Percentiles rank a stretch among this genome's conserved stretches.
These are phyloP conservation scores for Anguilla pacifica DNA, from an alignment of 2,797 vertebrate species.

Conservation along the genomic window DNA sequence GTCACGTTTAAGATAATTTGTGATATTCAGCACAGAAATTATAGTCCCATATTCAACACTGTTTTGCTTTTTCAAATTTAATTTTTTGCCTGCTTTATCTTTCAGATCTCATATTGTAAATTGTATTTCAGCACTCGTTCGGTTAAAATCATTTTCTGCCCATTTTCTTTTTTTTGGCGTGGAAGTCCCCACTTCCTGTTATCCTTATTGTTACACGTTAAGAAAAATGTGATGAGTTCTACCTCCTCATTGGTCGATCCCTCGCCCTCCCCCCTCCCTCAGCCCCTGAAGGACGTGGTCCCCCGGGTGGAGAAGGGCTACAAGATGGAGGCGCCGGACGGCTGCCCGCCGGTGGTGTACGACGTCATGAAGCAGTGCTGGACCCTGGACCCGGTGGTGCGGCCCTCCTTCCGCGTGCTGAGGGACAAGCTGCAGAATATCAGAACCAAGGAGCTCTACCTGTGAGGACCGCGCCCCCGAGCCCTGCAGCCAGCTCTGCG, in stretches of 20 bases:
- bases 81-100: no score
- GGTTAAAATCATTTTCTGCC: no score
- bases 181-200: no score
- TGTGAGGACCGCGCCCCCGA: conserved; percentile 69
- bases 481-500: neutral
- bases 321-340: conserved; percentile 95
- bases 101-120: no score
- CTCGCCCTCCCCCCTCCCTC: neutral
- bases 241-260: no score
- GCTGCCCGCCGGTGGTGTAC: conserved; percentile 86
- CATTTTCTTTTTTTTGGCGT: neutral
- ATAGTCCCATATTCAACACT: no score
- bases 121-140: no score
- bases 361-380: conserved; percentile 99
- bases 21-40: neutral
- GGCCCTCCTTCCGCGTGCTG: conserved; percentile 91
- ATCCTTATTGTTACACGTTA: no score
- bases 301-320: conserved; percentile 96
- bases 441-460: conserved; percentile 89
- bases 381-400: conserved; percentile 81
- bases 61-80: no score
- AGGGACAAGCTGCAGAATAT: conserved; percentile 93
- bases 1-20: conserved; percentile 34
- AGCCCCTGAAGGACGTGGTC: conserved; percentile 94
- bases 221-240: neutral